Base-by-base conservation (phyloP, 1,140 invertebrate species). In the Tachypleus tridentatus region DNA sequence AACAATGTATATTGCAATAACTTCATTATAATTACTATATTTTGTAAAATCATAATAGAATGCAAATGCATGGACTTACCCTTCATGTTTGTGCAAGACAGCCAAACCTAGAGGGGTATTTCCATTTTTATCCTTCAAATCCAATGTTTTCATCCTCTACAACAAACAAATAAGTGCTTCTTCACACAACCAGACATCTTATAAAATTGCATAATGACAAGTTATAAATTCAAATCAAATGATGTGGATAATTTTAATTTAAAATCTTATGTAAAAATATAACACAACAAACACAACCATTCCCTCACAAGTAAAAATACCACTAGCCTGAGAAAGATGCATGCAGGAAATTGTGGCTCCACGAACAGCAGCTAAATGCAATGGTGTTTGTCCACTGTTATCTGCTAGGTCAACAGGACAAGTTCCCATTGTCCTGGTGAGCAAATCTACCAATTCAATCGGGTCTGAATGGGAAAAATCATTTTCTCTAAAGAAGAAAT, bases 31-130 rank as follows among this genome's bases (percentile, higher is more conserved):
- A 29, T 29, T 29, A 29, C 29, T 29, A 29, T 29, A 29, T 29
- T 29, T 29, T 29, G 29, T 29, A 29, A 29, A 29, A 29, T 29
- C 29, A 29, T 29, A 29, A 29, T 0, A 29, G 29, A 29, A 29
- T 29, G 29, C 29, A 29, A 49, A 60, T 48, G 58, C 60, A 57
- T 51, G 11, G 48, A 53, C 67, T 64, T 71, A 77, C 77, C 78
- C 79, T 70, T 80, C 76, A 72, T 80, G 77, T 51, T 71, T 70
- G 61, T 78, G 73, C 50, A 73, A 64, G 0, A 81, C 76, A 51
- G 80, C 77, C 29, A 80, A 70, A 4, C 77, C 76, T 47, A 82
- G 73, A 10, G 81, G 77, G 53, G 80, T 80, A 67, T 81, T 80
- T 5, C 78, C 78, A 67, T 76, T 70, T n/a, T 72, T 72, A 63